phyloP scores from a whole-genome alignment of 2,888 invertebrate species.

The Lasioglossum leucozonium region DNA sequence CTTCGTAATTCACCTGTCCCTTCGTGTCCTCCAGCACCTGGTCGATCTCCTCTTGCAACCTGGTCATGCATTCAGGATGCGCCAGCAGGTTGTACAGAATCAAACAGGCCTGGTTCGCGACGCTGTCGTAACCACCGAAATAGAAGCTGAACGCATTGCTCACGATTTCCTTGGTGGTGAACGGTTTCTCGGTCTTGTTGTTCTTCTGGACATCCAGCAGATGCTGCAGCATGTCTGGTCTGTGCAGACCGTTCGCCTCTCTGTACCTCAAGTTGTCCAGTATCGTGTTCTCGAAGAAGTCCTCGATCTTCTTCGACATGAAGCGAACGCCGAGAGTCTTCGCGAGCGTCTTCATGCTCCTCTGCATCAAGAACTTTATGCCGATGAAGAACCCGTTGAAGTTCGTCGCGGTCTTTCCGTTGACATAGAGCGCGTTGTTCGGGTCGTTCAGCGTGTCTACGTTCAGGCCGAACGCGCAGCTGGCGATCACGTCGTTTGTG shows the following conservation, averaged over 20 bases:
- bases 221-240: conserved; percentile 87
- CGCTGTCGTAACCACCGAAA: conserved; percentile 79
- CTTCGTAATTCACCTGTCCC: conserved; percentile 71
- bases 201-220: conserved; percentile 84
- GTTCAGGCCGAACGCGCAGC: conserved; percentile 86
- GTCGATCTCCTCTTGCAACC: conserved; percentile 80
- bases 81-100: conserved; percentile 73
- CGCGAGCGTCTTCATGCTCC: conserved; percentile 42
- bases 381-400: conserved; percentile 51
- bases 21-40: conserved; percentile 46
- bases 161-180: conserved; percentile 81
- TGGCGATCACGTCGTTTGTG: conserved; percentile 85
- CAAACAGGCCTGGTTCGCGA: conserved; percentile 69
- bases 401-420: conserved; percentile 73
- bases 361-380: not conserved
- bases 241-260: conserved; percentile 84
- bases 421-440: conserved; percentile 86
- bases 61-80: conserved; percentile 83
- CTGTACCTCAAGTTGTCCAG: conserved; percentile 84
- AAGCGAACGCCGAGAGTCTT: conserved; percentile 52
- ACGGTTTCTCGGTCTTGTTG: conserved; percentile 10
- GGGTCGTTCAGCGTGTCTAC: conserved; percentile 86
- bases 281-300: conserved; percentile 74
- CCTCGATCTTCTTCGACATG: conserved; percentile 1
- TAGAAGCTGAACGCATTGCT: conserved; percentile 84